phyloP scores from a whole-genome alignment of 2,113 vertebrate species.

The Clupea harengus region DNA sequence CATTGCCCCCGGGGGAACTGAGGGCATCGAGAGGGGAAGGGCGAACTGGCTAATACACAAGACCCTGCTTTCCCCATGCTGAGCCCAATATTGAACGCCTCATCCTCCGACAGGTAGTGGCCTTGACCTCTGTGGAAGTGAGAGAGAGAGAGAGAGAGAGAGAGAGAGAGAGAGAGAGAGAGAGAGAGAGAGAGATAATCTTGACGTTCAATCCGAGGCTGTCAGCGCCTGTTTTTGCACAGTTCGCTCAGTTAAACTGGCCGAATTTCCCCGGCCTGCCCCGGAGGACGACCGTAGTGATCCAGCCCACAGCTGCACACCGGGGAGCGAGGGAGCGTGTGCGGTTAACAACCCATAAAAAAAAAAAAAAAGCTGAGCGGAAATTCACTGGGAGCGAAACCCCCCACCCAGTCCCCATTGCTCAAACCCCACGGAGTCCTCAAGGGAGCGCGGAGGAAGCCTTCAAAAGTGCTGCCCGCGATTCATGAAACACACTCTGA shows the following conservation, averaged over 20 bases:
- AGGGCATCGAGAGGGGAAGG: conserved; percentile 44
- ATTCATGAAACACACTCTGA: neutral
- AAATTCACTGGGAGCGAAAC: conserved; percentile 32
- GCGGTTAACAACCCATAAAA: conserved; percentile 42
- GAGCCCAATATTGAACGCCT: neutral
- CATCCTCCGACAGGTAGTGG: conserved; percentile 22
- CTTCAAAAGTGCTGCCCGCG: neutral
- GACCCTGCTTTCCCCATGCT: conserved; percentile 44
- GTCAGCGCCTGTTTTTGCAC: neutral
- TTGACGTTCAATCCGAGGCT: neutral
- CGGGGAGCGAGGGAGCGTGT: conserved; percentile 23
- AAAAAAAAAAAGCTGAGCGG: conserved; percentile 39
- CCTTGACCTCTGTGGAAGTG: conserved; percentile 26
- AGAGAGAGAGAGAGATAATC: neutral
- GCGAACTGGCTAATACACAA: conserved; percentile 47
- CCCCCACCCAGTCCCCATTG: no score
- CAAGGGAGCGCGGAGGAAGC: neutral
- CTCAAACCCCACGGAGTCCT: neutral
- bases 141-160: neutral
- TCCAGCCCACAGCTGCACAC: conserved; percentile 25
- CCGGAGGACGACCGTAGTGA: conserved; percentile 11
- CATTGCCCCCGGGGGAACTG: conserved; percentile 50
- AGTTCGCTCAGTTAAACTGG: neutral
- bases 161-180: neutral
- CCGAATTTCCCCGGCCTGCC: neutral